Base-by-base conservation (phyloP, 2,797 vertebrate species). In the Tapirus indicus region DNA sequence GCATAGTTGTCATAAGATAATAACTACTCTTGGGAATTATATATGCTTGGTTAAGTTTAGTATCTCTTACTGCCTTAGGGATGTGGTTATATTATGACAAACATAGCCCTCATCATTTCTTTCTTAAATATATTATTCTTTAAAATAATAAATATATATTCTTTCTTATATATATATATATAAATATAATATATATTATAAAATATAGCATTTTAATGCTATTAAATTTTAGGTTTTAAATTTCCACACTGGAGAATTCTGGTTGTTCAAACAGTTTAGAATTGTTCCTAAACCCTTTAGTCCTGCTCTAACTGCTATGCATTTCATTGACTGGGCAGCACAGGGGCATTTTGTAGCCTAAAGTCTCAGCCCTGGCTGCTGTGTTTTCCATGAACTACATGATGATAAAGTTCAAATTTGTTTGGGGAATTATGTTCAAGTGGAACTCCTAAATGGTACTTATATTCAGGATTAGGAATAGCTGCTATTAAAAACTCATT, bases 1-100 rank as follows among this genome's bases (percentile, higher is more conserved):
- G 75, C 54, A 82, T 97, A 96, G 97, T 80, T 98, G 93, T 98
- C 97, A 97, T 92, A 89, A 98, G 95, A 97, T 99, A 98, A 98
- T 98, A 97, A 97, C 62, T 69, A 3, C 97, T 92, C 82, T 95
- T 97, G 98, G 97, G 98, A 98, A 98, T 98, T 98, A 98, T 0
- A 98, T 74, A 96, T 97, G 95, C 72, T 97, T 95, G 94, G 60
- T 69, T 98, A 98, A 98, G 96, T 98, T 96, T 97, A 3, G 0
- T 98, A 97, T 97, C 64, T 98, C 89, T 97, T 98, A 95, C 68
- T 97, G 91, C 96, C 93, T 96, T 95, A 85, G 83, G 97, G 64
- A 96, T 98, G 77, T 97, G 58, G 64, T 97, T 98, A 97, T 95
- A 97, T 97, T 98, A 97, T 95, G 95, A 98, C 91, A 98, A 98